Conservation (phyloP, 2,888 invertebrate species). For the Cheilosia grossa region DNA sequence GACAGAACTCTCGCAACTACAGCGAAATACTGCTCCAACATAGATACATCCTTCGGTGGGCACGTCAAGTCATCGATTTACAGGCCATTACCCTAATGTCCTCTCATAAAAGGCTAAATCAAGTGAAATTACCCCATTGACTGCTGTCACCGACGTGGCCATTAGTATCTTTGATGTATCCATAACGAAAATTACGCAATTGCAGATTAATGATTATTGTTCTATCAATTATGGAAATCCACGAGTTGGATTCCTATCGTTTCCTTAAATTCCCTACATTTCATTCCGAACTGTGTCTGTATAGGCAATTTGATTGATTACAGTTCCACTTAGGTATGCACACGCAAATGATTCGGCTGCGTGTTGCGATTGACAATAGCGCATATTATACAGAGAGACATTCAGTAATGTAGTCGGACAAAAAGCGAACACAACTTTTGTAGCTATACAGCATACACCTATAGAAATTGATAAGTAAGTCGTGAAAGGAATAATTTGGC, state of each 20-base stretch:
- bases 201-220: slow-evolving; percentile 33
- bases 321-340: slow-evolving; percentile 7
- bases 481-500: no score
- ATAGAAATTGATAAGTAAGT: no score
- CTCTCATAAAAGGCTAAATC: slow-evolving; percentile 25
- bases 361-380: slow-evolving; percentile 26
- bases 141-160: not conserved
- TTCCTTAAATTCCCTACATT: slow-evolving; percentile 3
- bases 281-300: not conserved
- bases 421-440: not conserved
- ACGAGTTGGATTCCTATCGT: slow-evolving; percentile 16
- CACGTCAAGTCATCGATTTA: slow-evolving; percentile 1
- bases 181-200: slow-evolving; percentile 44
- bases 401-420: no score
- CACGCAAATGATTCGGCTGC: slow-evolving; percentile 25
- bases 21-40: no score
- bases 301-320: slow-evolving; percentile 25
- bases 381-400: not conserved
- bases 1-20: not conserved
- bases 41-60: no score
- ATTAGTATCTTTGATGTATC: slow-evolving; percentile 4
- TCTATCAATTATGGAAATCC: slow-evolving; percentile 38
- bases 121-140: slow-evolving; percentile 38
- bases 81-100: slow-evolving; percentile 15
- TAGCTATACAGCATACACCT: no score